A percentile compares a stretch with the other conserved stretches of the same genome.
phyloP scores from a whole-genome alignment of 2,113 vertebrate species.

The Phalacrocorax pelagicus region DNA sequence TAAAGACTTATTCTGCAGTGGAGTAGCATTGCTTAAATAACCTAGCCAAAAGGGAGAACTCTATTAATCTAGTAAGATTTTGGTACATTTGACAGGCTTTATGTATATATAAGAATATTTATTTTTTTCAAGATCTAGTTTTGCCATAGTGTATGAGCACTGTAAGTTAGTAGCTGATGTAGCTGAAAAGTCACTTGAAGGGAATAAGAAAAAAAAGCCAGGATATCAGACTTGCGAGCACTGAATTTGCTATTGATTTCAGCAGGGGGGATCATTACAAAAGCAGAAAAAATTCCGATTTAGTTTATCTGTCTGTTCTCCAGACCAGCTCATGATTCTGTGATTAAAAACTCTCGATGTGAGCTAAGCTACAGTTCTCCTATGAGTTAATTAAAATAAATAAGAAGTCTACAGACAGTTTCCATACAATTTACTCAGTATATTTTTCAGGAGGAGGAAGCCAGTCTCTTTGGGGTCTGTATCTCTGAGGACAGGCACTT shows the following conservation, averaged over 20 bases:
- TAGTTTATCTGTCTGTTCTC: slow-evolving; percentile 28
- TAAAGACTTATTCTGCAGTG: not conserved
- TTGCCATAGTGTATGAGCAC: not conserved
- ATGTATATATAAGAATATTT: too few species aligned
- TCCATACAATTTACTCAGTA: not conserved
- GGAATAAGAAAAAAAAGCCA: not conserved
- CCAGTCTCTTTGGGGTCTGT: not conserved
- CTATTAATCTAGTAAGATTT: not conserved
- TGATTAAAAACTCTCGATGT: not conserved
- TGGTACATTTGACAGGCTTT: not conserved
- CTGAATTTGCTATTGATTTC: slow-evolving; percentile 36
- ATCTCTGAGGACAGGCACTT: not conserved
- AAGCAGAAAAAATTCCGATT: not conserved
- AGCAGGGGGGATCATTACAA: not conserved
- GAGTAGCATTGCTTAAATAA: not conserved
- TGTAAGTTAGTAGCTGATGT: not conserved
- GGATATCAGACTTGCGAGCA: not conserved
- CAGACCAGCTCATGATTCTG: not conserved
- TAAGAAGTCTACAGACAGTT: not conserved
- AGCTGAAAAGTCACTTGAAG: not conserved
- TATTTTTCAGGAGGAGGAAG: not conserved
- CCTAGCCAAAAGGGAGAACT: not conserved
- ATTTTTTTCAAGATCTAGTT: not conserved
- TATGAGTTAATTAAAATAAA: slow-evolving; percentile 16
- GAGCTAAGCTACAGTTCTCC: not conserved